Evolutionary conservation across 1,140 invertebrate genomes (phyloP).

Genomic region (Brachionus asplanchnoidis): DNA sequence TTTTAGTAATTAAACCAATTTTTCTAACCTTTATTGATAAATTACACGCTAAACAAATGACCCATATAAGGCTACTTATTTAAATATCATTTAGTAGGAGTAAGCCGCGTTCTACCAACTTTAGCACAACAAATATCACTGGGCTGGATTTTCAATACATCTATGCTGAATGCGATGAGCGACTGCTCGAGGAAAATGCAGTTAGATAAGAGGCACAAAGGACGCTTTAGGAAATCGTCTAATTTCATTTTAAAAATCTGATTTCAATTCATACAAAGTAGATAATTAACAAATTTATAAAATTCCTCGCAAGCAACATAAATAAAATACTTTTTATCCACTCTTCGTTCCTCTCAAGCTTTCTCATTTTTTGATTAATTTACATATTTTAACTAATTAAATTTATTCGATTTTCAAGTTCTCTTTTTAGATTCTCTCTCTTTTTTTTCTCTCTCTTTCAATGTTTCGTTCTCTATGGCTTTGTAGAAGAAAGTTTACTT

Average conservation of each 20-base stretch:
- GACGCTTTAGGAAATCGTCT: background rate
- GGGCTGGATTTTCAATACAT: background rate
- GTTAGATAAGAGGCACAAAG: background rate
- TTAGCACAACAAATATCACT: background rate
- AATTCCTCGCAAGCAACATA: background rate
- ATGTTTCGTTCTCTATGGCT: background rate
- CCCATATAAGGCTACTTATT: background rate
- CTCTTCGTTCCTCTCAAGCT: background rate
- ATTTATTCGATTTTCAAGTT: constrained; percentile 28
- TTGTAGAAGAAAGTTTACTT: background rate
- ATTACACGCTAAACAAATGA: background rate
- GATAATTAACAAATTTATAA: constrained; percentile 7
- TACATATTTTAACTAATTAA: constrained; percentile 34
- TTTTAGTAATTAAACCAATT: background rate
- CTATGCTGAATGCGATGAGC: background rate
- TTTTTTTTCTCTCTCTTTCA: background rate
- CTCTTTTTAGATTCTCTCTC: background rate
- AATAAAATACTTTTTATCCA: constrained; percentile 17
- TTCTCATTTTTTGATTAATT: constrained; percentile 11
- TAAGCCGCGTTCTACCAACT: background rate
- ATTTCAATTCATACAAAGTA: constrained; percentile 5
- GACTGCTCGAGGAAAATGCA: background rate
- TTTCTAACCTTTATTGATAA: background rate
- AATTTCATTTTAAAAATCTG: background rate
- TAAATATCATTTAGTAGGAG: background rate